Percentiles rank a stretch among this genome's conserved stretches.
These are phyloP conservation scores for Baronia brevicornis DNA, from an alignment of 2,888 invertebrate species.

Conservation along the genomic window DNA sequence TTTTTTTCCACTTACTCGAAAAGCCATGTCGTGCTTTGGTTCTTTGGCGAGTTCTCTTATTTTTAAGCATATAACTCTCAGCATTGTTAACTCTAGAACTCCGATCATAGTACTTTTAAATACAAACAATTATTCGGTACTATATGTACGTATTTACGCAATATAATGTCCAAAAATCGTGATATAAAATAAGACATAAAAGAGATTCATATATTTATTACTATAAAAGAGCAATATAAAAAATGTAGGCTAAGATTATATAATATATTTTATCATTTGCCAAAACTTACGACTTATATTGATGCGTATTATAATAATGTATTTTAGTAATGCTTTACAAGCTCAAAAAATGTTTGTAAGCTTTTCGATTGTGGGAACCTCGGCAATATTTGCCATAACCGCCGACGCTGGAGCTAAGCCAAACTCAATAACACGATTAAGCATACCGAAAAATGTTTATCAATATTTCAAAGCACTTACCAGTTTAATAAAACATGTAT, in stretches of 20 bases:
- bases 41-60: too few species aligned
- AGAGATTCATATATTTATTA: too few species aligned
- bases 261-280: too few species aligned
- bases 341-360: slow-evolving; percentile 15
- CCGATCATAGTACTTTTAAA: too few species aligned
- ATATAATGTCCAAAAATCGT: not conserved
- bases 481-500: slow-evolving; percentile 9
- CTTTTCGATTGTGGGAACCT: slow-evolving; percentile 26
- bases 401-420: slow-evolving; percentile 41
- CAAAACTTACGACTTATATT: not conserved
- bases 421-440: slow-evolving; percentile 39
- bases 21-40: too few species aligned
- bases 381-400: slow-evolving; percentile 37
- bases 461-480: slow-evolving; percentile 20
- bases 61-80: too few species aligned
- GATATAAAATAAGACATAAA: slow-evolving; percentile 1
- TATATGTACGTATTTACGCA: not conserved
- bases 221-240: too few species aligned
- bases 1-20: too few species aligned
- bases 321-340: slow-evolving; percentile 5
- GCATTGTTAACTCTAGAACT: too few species aligned
- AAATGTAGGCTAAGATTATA: too few species aligned
- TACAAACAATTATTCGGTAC: too few species aligned
- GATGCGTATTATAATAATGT: not conserved
- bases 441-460: slow-evolving; percentile 28